These are phyloP conservation scores for Perithous albicinctus DNA, from an alignment of 2,888 invertebrate genomes.

Conservation along the genomic window DNA sequence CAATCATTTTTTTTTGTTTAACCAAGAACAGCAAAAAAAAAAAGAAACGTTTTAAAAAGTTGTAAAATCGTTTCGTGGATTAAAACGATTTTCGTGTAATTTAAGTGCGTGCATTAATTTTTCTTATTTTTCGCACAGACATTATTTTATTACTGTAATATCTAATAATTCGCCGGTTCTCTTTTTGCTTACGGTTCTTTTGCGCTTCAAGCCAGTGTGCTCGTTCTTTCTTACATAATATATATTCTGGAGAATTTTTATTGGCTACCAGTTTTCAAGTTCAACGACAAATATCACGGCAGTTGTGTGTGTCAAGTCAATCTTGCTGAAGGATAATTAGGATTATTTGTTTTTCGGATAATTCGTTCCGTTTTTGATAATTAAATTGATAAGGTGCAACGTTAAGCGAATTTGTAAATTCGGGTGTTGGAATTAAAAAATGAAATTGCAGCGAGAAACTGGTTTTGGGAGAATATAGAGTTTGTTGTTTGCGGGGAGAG, in stretches of 20 bases:
- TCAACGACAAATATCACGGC: conserved; percentile 1
- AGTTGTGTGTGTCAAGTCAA: background rate
- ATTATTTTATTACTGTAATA: conserved; percentile 4
- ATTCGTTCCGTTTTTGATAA: background rate
- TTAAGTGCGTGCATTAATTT: background rate
- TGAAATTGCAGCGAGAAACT: background rate
- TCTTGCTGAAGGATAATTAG: too few species aligned
- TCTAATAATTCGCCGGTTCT: conserved; percentile 2
- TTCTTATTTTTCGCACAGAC: conserved; percentile 12
- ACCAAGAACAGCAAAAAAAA: too few species aligned
- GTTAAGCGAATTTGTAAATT: background rate
- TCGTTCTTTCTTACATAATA: background rate
- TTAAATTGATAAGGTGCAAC: background rate
- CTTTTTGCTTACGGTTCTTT: conserved; percentile 39
- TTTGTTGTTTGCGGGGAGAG: background rate
- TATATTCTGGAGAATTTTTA: background rate
- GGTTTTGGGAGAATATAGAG: background rate
- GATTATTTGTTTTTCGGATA: background rate
- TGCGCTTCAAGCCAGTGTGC: background rate
- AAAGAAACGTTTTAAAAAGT: too few species aligned
- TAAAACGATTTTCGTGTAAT: conserved; percentile 15
- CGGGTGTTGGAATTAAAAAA: background rate
- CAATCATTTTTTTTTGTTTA: too few species aligned
- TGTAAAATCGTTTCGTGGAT: background rate
- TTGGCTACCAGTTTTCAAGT: background rate